Percentiles rank a stretch among this genome's conserved stretches.
Evolutionary conservation across 2,888 invertebrate species (phyloP).

Genomic region (Frankliniella fusca): DNA sequence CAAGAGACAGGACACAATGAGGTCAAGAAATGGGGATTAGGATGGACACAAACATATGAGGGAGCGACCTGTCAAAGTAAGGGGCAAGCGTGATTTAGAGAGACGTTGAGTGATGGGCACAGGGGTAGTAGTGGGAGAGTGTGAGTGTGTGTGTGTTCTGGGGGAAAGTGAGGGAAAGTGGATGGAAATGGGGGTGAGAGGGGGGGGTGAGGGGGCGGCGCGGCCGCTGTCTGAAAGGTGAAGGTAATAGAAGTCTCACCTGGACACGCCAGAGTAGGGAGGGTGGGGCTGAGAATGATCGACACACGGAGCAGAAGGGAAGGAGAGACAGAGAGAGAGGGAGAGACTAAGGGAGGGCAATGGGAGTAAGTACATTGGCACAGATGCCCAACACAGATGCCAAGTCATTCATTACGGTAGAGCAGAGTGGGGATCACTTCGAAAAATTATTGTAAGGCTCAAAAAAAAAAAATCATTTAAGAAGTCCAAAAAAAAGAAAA

Average conservation of each 20-base stretch:
- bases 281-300: background rate
- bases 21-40: slow-evolving; percentile 24
- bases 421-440: no score
- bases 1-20: slow-evolving; percentile 26
- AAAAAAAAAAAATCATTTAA: no score
- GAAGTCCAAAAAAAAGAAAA: no score
- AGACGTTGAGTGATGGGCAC: slow-evolving; percentile 14
- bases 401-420: no score
- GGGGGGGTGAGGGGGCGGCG: background rate
- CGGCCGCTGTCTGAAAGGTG: slow-evolving; percentile 1
- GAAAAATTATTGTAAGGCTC: no score
- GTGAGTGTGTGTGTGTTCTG: background rate
- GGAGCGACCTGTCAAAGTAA: slow-evolving; percentile 3
- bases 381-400: no score
- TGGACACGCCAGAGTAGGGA: background rate
- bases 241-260: slow-evolving; percentile 26
- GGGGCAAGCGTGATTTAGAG: background rate
- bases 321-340: slow-evolving; percentile 17
- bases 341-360: background rate
- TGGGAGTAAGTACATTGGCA: background rate
- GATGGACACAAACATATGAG: slow-evolving; percentile 26
- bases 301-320: background rate
- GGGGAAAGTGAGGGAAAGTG: slow-evolving; percentile 17
- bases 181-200: slow-evolving; percentile 7
- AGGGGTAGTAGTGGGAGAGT: background rate